phyloP scores from a whole-genome alignment of 2,797 vertebrate species.

The Toxotes lorentzi region DNA sequence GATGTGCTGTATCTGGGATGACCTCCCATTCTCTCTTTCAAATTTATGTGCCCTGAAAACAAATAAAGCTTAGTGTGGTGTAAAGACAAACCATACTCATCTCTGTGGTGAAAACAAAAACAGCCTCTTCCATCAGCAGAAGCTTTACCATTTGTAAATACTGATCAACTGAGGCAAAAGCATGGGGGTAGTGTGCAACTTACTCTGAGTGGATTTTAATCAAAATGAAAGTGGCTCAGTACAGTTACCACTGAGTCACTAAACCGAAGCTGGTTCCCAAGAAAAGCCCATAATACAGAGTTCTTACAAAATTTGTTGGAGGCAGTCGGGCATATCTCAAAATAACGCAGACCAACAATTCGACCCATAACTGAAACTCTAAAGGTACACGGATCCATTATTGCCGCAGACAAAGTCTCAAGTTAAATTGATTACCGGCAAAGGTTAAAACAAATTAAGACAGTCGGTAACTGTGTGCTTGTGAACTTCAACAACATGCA shows the following conservation, averaged over 20 bases:
- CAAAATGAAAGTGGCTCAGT: background rate
- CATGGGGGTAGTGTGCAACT: background rate
- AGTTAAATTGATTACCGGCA: too few species aligned
- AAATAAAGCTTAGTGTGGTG: background rate
- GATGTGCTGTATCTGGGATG: background rate
- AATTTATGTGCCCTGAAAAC: background rate
- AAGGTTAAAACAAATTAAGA: background rate
- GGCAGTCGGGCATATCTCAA: background rate
- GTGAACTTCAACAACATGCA: background rate
- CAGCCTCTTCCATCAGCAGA: background rate
- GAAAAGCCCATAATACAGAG: background rate
- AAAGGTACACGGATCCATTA: background rate
- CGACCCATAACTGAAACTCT: too few species aligned
- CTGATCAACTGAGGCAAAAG: background rate
- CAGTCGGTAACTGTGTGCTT: too few species aligned
- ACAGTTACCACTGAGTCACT: background rate
- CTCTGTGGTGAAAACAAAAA: background rate
- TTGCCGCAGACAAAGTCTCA: background rate
- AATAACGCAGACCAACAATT: background rate
- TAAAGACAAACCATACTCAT: background rate
- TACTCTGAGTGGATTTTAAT: background rate
- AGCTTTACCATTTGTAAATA: background rate
- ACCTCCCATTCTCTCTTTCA: background rate
- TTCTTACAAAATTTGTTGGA: background rate
- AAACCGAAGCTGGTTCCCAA: background rate